Evolutionary conservation across 2,888 invertebrate genomes (phyloP).

Genomic region (Drosophila neotestacea): DNA sequence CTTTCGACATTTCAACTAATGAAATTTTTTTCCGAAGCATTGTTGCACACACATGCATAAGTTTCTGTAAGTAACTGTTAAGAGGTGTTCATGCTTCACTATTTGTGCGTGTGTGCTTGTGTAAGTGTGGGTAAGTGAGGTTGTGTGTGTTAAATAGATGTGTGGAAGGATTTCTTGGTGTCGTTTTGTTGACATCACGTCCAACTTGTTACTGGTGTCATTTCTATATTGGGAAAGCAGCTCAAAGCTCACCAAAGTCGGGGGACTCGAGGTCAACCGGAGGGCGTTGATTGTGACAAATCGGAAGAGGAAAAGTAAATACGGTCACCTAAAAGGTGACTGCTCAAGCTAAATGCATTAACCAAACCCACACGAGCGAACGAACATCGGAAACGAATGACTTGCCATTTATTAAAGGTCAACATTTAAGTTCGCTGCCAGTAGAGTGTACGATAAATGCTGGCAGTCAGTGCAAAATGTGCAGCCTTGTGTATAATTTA

Average conservation of each 20-base stretch:
- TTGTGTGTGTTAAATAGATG: conserved; percentile 12
- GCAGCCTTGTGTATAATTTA: conserved; percentile 28
- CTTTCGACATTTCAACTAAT: conserved; percentile 74
- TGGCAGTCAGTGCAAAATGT: conserved; percentile 15
- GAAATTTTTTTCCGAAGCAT: conserved; percentile 53
- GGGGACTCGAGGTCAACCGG: conserved; percentile 36
- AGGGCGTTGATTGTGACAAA: conserved; percentile 46
- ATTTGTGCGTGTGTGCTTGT: background rate
- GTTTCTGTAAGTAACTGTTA: conserved; percentile 13
- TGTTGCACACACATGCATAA: conserved; percentile 22
- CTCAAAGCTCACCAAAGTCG: conserved; percentile 12
- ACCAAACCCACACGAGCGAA: background rate
- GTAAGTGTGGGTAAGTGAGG: background rate
- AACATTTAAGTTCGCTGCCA: conserved; percentile 6
- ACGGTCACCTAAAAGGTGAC: conserved; percentile 30
- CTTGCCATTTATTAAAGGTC: conserved; percentile 16
- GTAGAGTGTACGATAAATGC: conserved; percentile 11
- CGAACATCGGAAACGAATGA: conserved; percentile 12
- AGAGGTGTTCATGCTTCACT: conserved; percentile 10
- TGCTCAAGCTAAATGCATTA: conserved; percentile 13
- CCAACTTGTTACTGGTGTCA: conserved; percentile 67
- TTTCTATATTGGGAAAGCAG: conserved; percentile 55
- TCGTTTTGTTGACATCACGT: conserved; percentile 75
- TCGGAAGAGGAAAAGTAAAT: conserved; percentile 14
- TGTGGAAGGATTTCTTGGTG: conserved; percentile 35